Evolutionary conservation across 1,140 invertebrate species (phyloP).

Genomic region (Brachionus rubens): DNA sequence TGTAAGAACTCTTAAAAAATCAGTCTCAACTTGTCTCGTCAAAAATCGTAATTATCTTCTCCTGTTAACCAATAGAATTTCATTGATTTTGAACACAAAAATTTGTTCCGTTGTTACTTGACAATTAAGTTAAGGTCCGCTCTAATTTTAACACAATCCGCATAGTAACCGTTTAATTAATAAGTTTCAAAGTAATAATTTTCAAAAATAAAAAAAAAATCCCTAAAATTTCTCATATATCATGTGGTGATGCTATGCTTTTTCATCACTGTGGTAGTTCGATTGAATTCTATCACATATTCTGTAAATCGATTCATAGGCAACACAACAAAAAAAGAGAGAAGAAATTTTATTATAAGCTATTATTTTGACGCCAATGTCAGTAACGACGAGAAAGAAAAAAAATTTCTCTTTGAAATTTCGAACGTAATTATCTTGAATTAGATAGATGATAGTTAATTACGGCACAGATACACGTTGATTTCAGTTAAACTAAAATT

Average conservation of each 20-base stretch:
- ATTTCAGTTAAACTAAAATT: background rate
- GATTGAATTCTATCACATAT: conserved; percentile 38
- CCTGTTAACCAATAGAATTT: too few relatives aligned
- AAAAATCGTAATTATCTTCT: conserved; percentile 2
- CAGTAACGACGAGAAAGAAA: background rate
- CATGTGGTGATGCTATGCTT: conserved; percentile 1
- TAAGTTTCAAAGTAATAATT: background rate
- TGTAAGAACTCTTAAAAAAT: conserved; percentile 11
- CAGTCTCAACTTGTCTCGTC: background rate
- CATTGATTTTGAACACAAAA: too few relatives aligned
- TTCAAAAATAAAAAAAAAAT: conserved; percentile 4
- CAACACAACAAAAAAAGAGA: too few relatives aligned
- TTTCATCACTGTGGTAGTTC: conserved; percentile 31
- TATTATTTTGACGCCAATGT: conserved; percentile 28
- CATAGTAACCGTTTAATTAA: background rate
- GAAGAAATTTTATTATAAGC: background rate
- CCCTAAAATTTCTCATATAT: background rate
- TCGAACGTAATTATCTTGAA: conserved; percentile 18
- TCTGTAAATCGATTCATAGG: background rate
- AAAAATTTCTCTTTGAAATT: conserved; percentile 13
- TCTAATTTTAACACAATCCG: conserved; percentile 16
- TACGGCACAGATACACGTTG: background rate
- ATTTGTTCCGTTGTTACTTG: too few relatives aligned
- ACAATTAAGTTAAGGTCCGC: too few relatives aligned
- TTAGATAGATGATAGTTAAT: conserved; percentile 25